Evolutionary conservation across 2,888 invertebrate genomes (phyloP), one percentile per base, ranked within the genome.

Genomic region (Pogonocherus hispidulus): DNA sequence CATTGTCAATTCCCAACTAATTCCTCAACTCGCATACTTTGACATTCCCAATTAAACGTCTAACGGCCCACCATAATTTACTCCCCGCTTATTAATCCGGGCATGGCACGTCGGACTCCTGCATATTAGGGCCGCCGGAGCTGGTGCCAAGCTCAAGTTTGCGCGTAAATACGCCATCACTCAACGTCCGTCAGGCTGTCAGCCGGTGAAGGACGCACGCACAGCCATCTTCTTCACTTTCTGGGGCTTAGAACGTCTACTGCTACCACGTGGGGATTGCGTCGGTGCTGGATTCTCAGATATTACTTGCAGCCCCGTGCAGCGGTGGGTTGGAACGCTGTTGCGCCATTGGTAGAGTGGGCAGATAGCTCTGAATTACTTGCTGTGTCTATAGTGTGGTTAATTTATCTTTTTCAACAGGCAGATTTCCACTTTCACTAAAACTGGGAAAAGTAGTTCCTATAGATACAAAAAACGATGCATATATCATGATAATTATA

Each of bases 111-210:
- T 47, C 37, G 55, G 56, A 32, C 57, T 67, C 37, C 16, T 23
- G 41, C 11, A 44, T 55, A 55, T 55, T 55, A 55, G 19, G 23
- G 57, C 27, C n/a, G n/a, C n/a, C 16, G 35, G 23, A 27, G 35
- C 41, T n/a, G 70, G 73, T 73, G 69, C 73, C 73, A 67, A 66
- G 73, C 71, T 69, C 72, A 57, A 72, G 71, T 79, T 72, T 76
- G 76, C 77, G 78, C 81, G 80, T 81, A 80, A 81, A 81, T 81
- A 81, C 80, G 80, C 80, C 78, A 81, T 81, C 81, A 80, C 78
- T 81, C 81, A 81, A 81, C 79, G 81, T 81, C 81, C 78, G 79
- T 81, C 81, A 81, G 78, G 68, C 73, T 80, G 81, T 81, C 81
- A 79, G 74, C 63, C 56, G 54, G 69, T 75, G 78, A 79, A 76